Evolutionary conservation across 2,888 invertebrate species (phyloP).

Genomic region (Pharmacophagus antenor): DNA sequence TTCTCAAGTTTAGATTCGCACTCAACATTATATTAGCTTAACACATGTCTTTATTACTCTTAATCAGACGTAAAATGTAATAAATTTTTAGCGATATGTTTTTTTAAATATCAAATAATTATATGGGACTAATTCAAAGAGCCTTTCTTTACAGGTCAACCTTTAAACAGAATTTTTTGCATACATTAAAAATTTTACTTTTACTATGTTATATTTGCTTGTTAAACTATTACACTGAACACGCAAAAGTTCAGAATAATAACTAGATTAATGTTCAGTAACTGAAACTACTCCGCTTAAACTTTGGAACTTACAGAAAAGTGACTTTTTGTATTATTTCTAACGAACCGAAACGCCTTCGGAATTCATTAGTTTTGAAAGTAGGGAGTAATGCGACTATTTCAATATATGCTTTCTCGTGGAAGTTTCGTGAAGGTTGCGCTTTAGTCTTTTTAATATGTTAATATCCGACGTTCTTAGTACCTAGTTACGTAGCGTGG

Average conservation of each 20-base stretch:
- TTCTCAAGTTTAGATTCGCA: too few species aligned
- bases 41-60: too few species aligned
- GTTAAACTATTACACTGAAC: constrained; percentile 24
- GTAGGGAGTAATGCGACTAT: constrained; percentile 51
- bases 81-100: too few species aligned
- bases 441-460: constrained; percentile 29
- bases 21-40: too few species aligned
- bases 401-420: constrained; percentile 52
- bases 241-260: constrained; percentile 49
- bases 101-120: too few species aligned
- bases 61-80: too few species aligned
- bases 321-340: constrained; percentile 72
- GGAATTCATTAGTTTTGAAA: constrained; percentile 72
- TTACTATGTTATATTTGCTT: neutral
- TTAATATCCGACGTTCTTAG: constrained; percentile 11
- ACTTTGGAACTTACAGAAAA: constrained; percentile 63
- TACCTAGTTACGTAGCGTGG: neutral
- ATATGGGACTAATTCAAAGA: neutral
- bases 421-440: constrained; percentile 31
- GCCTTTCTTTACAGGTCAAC: neutral
- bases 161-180: neutral
- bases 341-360: constrained; percentile 66
- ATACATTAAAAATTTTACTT: too few species aligned
- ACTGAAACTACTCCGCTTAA: constrained; percentile 66
- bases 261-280: constrained; percentile 75